These are phyloP conservation scores for Tinamus major DNA, from an alignment of 2,797 vertebrate genomes.

Conservation along the genomic window DNA sequence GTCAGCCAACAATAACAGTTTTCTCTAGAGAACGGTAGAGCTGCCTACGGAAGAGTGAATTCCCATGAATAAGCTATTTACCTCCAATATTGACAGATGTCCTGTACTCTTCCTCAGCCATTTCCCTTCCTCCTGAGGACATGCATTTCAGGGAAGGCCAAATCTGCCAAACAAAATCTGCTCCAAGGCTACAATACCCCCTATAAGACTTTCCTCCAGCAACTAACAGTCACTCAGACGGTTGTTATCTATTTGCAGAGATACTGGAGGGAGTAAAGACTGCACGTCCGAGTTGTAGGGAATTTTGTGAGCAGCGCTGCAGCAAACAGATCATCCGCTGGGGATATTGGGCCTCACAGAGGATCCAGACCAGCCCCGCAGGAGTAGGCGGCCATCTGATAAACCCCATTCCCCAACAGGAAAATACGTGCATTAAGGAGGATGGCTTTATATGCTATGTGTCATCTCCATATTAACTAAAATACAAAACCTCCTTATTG, in stretches of 20 bases:
- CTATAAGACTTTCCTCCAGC: neutral
- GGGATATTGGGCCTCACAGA: fast-evolving
- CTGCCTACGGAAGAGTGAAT: neutral
- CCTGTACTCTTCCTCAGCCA: neutral
- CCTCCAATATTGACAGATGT: neutral
- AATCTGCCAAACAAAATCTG: neutral
- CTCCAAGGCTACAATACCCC: neutral
- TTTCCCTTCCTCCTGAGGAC: neutral
- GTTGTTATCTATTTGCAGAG: neutral
- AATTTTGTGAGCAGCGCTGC: neutral
- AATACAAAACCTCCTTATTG: neutral
- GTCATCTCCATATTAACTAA: neutral
- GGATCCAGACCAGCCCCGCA: neutral
- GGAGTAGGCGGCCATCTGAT: neutral
- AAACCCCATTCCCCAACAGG: neutral
- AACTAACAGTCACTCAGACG: neutral
- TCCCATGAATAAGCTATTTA: neutral
- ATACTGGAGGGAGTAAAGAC: neutral
- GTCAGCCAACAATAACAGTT: neutral
- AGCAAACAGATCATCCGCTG: neutral
- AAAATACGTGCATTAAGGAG: neutral
- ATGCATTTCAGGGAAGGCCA: neutral
- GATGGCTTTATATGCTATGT: neutral
- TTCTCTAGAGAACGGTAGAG: neutral
- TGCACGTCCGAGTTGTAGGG: fast-evolving